These are phyloP conservation scores for Schizothorax lantsangensis DNA, from an alignment of 2,797 vertebrate genomes.

Conservation along the genomic window DNA sequence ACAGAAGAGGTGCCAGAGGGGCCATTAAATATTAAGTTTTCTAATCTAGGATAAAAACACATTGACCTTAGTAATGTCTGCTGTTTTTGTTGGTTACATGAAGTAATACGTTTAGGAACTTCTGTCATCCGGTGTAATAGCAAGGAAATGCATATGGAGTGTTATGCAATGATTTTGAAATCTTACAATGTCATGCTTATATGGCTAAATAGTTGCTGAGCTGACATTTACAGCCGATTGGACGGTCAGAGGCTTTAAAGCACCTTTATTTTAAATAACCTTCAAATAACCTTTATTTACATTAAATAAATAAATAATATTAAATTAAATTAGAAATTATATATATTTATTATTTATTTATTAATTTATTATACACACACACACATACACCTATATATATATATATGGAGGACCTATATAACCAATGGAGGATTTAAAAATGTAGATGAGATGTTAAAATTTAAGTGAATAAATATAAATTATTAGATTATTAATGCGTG, in stretches of 20 bases:
- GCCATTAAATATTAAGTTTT: not conserved
- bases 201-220: not conserved
- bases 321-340: not conserved
- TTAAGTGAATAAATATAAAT: not conserved
- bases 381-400: too few relatives aligned
- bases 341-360: too few relatives aligned
- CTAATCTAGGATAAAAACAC: not conserved
- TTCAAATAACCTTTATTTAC: not conserved
- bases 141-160: not conserved
- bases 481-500: not conserved
- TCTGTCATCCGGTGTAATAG: not conserved
- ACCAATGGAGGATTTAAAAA: too few relatives aligned
- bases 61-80: not conserved
- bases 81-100: not conserved
- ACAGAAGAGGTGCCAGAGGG: not conserved
- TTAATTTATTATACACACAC: too few relatives aligned
- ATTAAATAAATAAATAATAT: not conserved
- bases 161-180: not conserved
- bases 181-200: not conserved
- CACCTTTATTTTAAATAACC: not conserved
- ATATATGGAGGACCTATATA: too few relatives aligned
- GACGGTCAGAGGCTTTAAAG: not conserved
- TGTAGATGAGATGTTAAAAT: too few relatives aligned
- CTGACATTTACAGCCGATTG: not conserved
- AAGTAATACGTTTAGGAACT: not conserved